A percentile compares a stretch with the other conserved stretches of the same genome.
Conservation (phyloP, 2,797 vertebrate genomes). For the Merluccius polli region DNA sequence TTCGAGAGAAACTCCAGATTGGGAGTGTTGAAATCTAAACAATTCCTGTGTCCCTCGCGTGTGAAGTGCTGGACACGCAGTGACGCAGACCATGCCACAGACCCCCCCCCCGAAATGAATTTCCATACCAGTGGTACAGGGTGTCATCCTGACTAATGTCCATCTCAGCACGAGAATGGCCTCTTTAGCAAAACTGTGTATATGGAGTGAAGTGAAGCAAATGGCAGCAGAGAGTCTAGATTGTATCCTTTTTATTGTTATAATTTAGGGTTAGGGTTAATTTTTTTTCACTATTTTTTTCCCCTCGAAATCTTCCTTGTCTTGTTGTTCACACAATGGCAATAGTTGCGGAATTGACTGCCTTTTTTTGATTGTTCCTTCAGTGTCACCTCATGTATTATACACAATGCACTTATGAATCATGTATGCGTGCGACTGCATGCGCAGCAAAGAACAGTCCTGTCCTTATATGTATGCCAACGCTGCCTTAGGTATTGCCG, state of each 20-base stretch:
- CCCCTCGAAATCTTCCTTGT: conserved; percentile 6
- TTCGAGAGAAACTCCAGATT: conserved; percentile 33
- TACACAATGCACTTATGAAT: neutral
- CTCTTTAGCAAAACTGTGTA: conserved; percentile 38
- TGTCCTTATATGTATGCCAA: neutral
- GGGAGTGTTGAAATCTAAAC: conserved; percentile 25
- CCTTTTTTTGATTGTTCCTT: neutral
- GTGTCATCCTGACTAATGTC: conserved; percentile 24
- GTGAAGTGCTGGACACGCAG: conserved; percentile 4
- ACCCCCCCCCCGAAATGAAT: conserved; percentile 11
- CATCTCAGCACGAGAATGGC: neutral
- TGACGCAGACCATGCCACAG: conserved; percentile 7
- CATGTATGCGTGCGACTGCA: neutral
- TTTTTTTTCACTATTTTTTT: no score
- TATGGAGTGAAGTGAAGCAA: conserved; percentile 24
- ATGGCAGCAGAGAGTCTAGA: conserved; percentile 18
- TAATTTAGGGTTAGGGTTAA: no score
- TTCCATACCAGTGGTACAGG: neutral
- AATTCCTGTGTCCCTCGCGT: conserved; percentile 12
- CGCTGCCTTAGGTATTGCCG: conserved; percentile 64
- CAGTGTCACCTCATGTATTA: neutral
- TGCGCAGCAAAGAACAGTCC: neutral
- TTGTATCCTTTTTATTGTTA: neutral
- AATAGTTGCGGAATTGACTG: neutral
- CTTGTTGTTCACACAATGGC: neutral